Evolutionary conservation across 2,113 vertebrate genomes (phyloP).

Genomic region (Cricetomys ansorgei): DNA sequence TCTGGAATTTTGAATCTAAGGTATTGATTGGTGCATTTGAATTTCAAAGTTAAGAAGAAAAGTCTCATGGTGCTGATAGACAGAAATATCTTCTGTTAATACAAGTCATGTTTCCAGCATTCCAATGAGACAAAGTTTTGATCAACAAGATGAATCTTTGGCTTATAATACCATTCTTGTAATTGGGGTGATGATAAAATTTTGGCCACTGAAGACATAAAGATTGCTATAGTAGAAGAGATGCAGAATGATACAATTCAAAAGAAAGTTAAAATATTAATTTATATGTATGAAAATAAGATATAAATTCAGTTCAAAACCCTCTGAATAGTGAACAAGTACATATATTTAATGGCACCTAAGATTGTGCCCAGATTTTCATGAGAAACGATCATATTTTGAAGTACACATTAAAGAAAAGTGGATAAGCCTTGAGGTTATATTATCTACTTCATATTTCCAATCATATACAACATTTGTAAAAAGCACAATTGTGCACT

Average conservation of each 20-base stretch:
- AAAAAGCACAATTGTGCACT: background rate
- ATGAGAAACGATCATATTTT: background rate
- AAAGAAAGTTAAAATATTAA: background rate
- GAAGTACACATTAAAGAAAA: background rate
- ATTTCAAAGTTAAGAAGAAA: background rate
- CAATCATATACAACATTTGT: background rate
- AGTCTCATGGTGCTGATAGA: background rate
- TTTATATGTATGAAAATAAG: background rate
- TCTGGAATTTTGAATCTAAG: background rate
- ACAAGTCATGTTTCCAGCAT: no score
- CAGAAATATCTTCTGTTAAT: background rate
- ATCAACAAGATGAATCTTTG: background rate
- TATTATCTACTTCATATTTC: background rate
- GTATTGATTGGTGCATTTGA: background rate
- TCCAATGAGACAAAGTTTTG: background rate
- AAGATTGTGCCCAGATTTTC: background rate
- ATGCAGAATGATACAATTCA: background rate
- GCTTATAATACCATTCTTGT: background rate
- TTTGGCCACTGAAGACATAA: background rate
- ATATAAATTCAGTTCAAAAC: background rate
- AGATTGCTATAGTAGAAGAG: background rate
- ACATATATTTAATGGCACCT: background rate
- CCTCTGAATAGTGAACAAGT: background rate
- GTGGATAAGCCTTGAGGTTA: background rate
- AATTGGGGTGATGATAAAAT: background rate